Conservation (phyloP, 2,888 invertebrate species). For the Lacanobia oleracea region DNA sequence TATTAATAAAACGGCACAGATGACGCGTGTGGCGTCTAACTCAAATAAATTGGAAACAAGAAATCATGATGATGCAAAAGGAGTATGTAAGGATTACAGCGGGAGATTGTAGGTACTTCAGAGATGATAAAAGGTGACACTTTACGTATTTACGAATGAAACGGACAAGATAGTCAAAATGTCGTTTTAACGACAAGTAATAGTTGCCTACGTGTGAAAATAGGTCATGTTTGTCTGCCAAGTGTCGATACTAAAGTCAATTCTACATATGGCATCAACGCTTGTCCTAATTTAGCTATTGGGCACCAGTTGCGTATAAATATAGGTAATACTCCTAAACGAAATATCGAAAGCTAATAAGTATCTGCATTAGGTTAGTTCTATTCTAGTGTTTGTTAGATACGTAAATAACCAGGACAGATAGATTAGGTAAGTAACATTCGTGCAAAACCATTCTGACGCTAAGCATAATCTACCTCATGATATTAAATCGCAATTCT, state of each 20-base stretch:
- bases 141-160: not conserved
- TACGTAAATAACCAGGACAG: not conserved
- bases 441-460: not conserved
- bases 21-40: not conserved
- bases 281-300: not conserved
- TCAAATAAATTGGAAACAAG: not conserved
- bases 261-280: conserved; percentile 9
- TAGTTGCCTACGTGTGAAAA: conserved; percentile 1
- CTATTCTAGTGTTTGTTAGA: not conserved
- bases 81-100: not conserved
- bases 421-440: conserved; percentile 12
- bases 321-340: not conserved
- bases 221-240: not conserved
- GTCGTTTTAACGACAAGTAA: not conserved
- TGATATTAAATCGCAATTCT: conserved; percentile 34
- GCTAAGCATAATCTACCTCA: conserved; percentile 7
- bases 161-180: not conserved
- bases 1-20: not conserved
- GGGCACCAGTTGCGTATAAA: not conserved
- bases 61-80: not conserved
- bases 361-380: not conserved
- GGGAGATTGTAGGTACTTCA: too few relatives aligned
- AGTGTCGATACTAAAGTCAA: not conserved
- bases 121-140: too few relatives aligned
- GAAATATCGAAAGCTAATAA: conserved; percentile 6